phyloP scores from a whole-genome alignment of 2,797 vertebrate genomes.

The Craterocephalus amniculus region DNA sequence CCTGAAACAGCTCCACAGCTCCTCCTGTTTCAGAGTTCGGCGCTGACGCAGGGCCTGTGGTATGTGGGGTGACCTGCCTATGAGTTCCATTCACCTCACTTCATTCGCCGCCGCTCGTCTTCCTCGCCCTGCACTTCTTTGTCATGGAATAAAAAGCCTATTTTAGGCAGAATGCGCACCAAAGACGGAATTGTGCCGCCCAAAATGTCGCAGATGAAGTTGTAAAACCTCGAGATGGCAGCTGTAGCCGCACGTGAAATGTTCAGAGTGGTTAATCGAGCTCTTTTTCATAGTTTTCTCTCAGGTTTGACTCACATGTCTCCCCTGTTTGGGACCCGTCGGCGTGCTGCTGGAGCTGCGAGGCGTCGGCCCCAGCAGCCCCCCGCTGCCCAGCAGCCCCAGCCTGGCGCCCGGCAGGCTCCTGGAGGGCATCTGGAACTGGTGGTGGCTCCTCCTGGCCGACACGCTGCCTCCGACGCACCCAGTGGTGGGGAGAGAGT shows the following conservation, averaged over 20 bases:
- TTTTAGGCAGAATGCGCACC: constrained; percentile 52
- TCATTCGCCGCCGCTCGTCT: constrained; percentile 49
- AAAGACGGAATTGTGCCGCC: constrained; percentile 58
- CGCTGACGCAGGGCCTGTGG: constrained; percentile 73
- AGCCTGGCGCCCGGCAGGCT: constrained; percentile 91
- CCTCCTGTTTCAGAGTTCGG: constrained; percentile 63
- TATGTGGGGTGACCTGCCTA: constrained; percentile 76
- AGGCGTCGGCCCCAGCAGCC: constrained; percentile 89
- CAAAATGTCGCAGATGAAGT: constrained; percentile 24
- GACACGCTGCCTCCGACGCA: constrained; percentile 90
- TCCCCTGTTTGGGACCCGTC: constrained; percentile 93
- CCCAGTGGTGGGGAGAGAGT: constrained; percentile 91
- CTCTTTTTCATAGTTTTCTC: not conserved
- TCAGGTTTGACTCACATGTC: constrained; percentile 86
- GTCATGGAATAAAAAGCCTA: constrained; percentile 57
- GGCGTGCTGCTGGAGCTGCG: constrained; percentile 90
- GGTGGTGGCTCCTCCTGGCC: constrained; percentile 90
- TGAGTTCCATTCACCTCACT: constrained; percentile 70
- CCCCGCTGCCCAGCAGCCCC: constrained; percentile 88
- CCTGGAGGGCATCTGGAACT: constrained; percentile 95
- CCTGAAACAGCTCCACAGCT: constrained; percentile 62
- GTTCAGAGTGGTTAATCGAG: too few relatives aligned
- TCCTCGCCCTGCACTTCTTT: constrained; percentile 53
- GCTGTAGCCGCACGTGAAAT: not conserved
- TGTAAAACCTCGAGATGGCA: not conserved